These are phyloP conservation scores for Tinea trinotella DNA, from an alignment of 2,888 invertebrate species.

Conservation along the genomic window DNA sequence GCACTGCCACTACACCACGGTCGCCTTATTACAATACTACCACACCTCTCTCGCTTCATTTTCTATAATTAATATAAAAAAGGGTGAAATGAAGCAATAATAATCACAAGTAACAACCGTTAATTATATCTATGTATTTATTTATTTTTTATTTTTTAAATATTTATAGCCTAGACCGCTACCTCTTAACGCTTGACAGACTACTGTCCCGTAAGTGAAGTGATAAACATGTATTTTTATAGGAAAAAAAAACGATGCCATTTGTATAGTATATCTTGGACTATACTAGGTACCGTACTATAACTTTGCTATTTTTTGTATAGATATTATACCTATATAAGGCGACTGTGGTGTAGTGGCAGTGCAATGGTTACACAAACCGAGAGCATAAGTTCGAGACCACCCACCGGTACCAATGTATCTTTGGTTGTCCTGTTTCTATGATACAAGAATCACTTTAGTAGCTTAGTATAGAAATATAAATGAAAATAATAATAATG, in stretches of 20 bases:
- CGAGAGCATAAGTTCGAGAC: no score
- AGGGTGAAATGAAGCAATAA: slow-evolving; percentile 29
- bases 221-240: not conserved
- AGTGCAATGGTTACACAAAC: no score
- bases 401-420: no score
- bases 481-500: no score
- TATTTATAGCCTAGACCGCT: slow-evolving; percentile 1
- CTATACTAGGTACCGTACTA: not conserved
- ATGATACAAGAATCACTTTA: no score
- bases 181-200: not conserved
- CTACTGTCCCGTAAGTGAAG: not conserved
- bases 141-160: not conserved
- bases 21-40: no score
- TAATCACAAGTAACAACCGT: slow-evolving; percentile 31
- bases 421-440: no score
- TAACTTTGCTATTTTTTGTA: not conserved
- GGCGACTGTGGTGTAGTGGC: no score
- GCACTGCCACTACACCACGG: no score
- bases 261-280: not conserved
- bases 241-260: not conserved
- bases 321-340: no score
- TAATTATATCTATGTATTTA: slow-evolving; percentile 17
- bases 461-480: no score
- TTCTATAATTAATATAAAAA: not conserved
- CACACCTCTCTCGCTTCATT: no score